These are phyloP conservation scores for Zosterops borbonicus DNA, from an alignment of 2,113 vertebrate species.

Conservation along the genomic window DNA sequence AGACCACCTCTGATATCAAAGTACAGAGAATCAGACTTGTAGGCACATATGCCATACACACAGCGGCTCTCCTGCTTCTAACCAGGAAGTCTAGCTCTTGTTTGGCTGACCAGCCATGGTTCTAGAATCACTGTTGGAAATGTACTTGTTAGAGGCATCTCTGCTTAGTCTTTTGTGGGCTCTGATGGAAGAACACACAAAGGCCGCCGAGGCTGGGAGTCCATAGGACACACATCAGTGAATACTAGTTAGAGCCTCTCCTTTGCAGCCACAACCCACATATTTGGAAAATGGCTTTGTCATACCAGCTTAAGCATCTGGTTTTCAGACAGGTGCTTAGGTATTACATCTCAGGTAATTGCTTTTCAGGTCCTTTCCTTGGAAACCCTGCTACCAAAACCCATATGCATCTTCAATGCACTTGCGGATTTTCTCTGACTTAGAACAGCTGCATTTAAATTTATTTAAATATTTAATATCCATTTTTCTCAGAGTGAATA, in stretches of 20 bases:
- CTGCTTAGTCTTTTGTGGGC: background rate
- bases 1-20: background rate
- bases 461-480: conserved; percentile 32
- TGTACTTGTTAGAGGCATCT: background rate
- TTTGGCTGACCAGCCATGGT: background rate
- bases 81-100: background rate
- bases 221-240: background rate
- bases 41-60: background rate
- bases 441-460: conserved; percentile 16
- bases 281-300: background rate
- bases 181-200: background rate
- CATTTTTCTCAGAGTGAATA: background rate
- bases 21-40: background rate
- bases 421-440: background rate
- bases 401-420: fast-evolving
- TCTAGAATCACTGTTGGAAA: background rate
- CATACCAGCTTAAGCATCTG: background rate
- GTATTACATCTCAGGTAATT: background rate
- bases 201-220: fast-evolving
- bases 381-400: background rate
- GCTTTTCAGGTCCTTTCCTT: background rate
- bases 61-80: background rate
- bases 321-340: background rate
- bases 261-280: background rate
- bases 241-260: background rate